phyloP scores from a whole-genome alignment of 2,888 invertebrate species.

The Mactromeris polynyma region DNA sequence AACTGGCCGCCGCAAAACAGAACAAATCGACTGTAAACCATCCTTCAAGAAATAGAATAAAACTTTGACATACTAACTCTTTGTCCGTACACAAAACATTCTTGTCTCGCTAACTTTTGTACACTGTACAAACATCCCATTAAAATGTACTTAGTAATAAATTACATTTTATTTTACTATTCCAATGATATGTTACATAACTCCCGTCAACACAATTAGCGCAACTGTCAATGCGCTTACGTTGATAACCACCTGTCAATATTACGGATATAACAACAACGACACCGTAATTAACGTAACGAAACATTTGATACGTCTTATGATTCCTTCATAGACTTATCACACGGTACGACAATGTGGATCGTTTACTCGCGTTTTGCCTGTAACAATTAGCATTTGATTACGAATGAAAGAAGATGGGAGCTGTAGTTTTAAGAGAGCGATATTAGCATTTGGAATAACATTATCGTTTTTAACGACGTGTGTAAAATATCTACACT shows the following conservation, averaged over 20 bases:
- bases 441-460: neutral
- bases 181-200: neutral
- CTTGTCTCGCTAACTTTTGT: too few species aligned
- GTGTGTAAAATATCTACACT: neutral
- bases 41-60: too few species aligned
- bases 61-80: too few species aligned
- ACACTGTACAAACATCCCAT: too few species aligned
- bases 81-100: too few species aligned
- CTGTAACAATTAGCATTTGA: neutral
- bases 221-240: neutral
- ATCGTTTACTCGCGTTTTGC: neutral
- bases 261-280: neutral
- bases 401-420: neutral
- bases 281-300: neutral
- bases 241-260: neutral
- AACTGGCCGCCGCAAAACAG: too few species aligned
- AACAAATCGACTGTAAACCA: too few species aligned
- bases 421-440: neutral
- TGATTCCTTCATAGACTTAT: neutral
- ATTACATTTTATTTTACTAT: neutral
- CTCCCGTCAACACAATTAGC: slow-evolving; percentile 8
- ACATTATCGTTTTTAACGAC: neutral
- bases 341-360: neutral
- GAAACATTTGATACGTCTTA: neutral
- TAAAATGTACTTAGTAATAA: neutral